Evolutionary conservation across 2,113 vertebrate species (phyloP).

Genomic region (Hippocampus comes): DNA sequence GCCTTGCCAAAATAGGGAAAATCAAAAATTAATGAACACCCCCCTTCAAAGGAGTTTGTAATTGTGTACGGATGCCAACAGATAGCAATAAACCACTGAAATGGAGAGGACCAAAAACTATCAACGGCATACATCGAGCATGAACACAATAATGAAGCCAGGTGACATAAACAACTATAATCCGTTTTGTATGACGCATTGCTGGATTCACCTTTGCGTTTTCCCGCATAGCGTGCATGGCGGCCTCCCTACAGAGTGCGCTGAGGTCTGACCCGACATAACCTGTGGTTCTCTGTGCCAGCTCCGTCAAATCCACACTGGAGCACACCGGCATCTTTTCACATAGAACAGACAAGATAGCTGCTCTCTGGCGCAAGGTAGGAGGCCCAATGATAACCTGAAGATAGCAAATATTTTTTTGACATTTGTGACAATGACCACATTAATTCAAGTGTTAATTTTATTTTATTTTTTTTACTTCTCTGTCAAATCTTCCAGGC

Average conservation of each 20-base stretch:
- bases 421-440: neutral
- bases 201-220: slow-evolving; percentile 70
- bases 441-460: neutral
- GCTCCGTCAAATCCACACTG: slow-evolving; percentile 66
- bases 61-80: too few species aligned
- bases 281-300: slow-evolving; percentile 85
- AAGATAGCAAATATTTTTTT: neutral
- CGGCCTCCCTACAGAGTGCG: slow-evolving; percentile 89
- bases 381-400: slow-evolving; percentile 88
- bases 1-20: too few species aligned
- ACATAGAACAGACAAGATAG: slow-evolving; percentile 80
- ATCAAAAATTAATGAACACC: too few species aligned
- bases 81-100: neutral
- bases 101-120: neutral
- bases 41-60: too few species aligned
- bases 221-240: slow-evolving; percentile 79
- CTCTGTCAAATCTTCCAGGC: slow-evolving; percentile 90
- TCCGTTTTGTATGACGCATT: neutral
- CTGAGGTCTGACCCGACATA: slow-evolving; percentile 92
- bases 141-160: too few species aligned
- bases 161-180: neutral
- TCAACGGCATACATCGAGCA: too few species aligned
- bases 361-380: slow-evolving; percentile 79
- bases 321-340: slow-evolving; percentile 76
- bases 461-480: slow-evolving; percentile 68